Evolutionary conservation across 2,797 vertebrate species (phyloP).

Genomic region (Lophius americanus): DNA sequence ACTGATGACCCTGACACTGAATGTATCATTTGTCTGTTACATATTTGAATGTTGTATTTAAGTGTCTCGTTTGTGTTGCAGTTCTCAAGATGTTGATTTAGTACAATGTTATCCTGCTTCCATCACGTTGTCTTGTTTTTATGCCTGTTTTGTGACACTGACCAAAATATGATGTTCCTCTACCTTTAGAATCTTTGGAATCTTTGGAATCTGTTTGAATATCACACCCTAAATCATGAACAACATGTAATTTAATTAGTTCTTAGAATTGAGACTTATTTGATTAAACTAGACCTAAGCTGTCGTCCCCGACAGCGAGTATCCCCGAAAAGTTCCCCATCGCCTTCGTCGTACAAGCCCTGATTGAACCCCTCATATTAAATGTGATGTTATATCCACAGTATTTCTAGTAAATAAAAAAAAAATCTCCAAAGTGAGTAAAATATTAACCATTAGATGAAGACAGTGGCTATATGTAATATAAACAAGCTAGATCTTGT

Average conservation of each 20-base stretch:
- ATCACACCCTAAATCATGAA: not conserved
- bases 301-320: no score
- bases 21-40: constrained; percentile 80
- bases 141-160: constrained; percentile 77
- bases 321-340: no score
- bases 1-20: constrained; percentile 48
- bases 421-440: no score
- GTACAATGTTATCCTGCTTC: constrained; percentile 64
- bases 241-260: not conserved
- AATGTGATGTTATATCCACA: no score
- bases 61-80: constrained; percentile 65
- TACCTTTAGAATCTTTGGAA: not conserved
- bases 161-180: constrained; percentile 66
- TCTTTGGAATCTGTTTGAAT: not conserved
- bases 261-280: not conserved
- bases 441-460: no score
- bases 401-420: no score
- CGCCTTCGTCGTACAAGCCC: no score
- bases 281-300: no score
- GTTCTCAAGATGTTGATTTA: constrained; percentile 46
- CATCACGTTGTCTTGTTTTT: constrained; percentile 80
- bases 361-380: no score
- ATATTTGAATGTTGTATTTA: constrained; percentile 71
- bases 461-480: no score
- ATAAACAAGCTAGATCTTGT: no score